These are phyloP conservation scores for Heliconius ethilla DNA, from an alignment of 2,888 invertebrate genomes.

Conservation along the genomic window DNA sequence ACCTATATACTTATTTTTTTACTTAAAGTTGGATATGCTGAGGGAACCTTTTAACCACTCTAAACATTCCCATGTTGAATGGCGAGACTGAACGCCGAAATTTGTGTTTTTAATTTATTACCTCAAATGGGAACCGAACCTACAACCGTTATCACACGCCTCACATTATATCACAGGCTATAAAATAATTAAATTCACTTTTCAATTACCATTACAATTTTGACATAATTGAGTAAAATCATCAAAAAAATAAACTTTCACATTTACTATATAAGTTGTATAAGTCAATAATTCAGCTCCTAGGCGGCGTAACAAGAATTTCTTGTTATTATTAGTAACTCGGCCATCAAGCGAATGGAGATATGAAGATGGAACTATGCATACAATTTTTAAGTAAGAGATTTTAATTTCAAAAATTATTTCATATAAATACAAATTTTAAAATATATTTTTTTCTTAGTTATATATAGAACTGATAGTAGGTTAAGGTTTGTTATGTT, in stretches of 20 bases:
- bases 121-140: background rate
- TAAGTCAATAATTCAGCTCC: slow-evolving; percentile 12
- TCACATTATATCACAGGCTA: background rate
- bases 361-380: background rate
- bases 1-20: too few species aligned
- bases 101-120: background rate
- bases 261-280: background rate
- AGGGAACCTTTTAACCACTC: too few species aligned
- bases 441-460: background rate
- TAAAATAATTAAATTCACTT: background rate
- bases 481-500: too few species aligned
- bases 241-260: slow-evolving; percentile 1
- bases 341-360: background rate
- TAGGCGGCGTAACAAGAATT: slow-evolving; percentile 4
- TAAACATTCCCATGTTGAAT: too few species aligned
- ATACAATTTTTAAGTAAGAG: background rate
- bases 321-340: slow-evolving; percentile 16
- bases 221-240: background rate
- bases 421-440: background rate
- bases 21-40: too few species aligned
- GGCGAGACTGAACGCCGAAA: too few species aligned
- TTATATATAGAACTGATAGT: too few species aligned
- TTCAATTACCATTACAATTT: background rate
- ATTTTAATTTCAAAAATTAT: background rate
- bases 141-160: background rate